These are phyloP conservation scores for Cheilosia vernalis DNA, from an alignment of 2,888 invertebrate species.

Conservation along the genomic window DNA sequence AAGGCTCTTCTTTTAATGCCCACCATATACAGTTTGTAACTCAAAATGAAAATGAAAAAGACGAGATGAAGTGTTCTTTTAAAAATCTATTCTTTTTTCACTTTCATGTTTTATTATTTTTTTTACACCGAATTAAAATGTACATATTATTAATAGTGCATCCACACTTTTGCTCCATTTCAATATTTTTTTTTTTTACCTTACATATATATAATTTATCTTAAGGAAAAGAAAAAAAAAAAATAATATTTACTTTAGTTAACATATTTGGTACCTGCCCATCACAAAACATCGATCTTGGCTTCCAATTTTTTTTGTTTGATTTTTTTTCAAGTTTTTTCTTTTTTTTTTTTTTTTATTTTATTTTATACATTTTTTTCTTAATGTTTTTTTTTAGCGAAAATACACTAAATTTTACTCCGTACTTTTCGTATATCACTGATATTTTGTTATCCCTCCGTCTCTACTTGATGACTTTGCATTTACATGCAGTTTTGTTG, in stretches of 20 bases:
- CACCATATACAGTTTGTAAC: too few relatives aligned
- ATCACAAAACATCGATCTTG: slow-evolving; percentile 70
- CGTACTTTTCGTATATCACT: slow-evolving; percentile 58
- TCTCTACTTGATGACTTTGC: slow-evolving; percentile 13
- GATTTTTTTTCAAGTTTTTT: slow-evolving; percentile 20
- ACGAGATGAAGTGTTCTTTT: neutral
- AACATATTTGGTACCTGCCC: slow-evolving; percentile 74
- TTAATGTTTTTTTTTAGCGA: slow-evolving; percentile 26
- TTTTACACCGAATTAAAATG: slow-evolving; percentile 57
- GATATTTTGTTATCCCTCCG: slow-evolving; percentile 41
- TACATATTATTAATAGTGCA: slow-evolving; percentile 35
- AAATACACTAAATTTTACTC: slow-evolving; percentile 54
- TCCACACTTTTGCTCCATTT: slow-evolving; percentile 8
- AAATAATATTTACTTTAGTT: slow-evolving; percentile 67
- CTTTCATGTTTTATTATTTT: slow-evolving; percentile 29
- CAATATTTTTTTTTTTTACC: slow-evolving; percentile 14
- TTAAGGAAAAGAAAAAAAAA: slow-evolving; percentile 41
- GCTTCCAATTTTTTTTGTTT: slow-evolving; percentile 47
- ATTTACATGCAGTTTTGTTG: neutral
- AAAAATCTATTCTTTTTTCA: slow-evolving; percentile 37
- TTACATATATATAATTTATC: slow-evolving; percentile 54
- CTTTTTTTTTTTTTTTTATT: slow-evolving; percentile 20
- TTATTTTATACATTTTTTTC: slow-evolving; percentile 39
- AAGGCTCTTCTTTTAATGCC: too few relatives aligned
- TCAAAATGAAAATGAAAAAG: neutral